These are phyloP conservation scores for Ceryle rudis DNA, from an alignment of 2,797 vertebrate species.

Conservation along the genomic window DNA sequence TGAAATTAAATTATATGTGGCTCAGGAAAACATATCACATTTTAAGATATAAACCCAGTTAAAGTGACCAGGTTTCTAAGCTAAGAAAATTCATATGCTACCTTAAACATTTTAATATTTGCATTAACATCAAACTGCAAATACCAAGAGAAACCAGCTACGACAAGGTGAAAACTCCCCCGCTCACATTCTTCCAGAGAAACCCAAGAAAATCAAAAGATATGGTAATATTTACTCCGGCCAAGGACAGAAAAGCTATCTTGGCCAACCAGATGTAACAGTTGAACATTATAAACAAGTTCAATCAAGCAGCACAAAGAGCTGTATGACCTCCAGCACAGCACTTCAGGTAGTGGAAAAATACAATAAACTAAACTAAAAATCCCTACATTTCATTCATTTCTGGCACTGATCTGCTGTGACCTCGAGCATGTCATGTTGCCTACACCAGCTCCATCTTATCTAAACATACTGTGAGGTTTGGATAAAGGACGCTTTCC, in stretches of 20 bases:
- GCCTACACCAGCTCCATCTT: neutral
- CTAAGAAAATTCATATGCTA: neutral
- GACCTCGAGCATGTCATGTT: neutral
- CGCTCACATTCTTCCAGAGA: neutral
- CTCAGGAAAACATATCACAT: neutral
- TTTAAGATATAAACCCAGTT: neutral
- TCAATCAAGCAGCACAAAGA: neutral
- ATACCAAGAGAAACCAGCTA: neutral
- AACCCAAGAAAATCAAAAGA: neutral
- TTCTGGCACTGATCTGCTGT: neutral
- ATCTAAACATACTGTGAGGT: neutral
- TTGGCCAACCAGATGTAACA: neutral
- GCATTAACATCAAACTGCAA: neutral
- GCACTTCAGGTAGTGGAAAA: neutral
- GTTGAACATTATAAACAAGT: neutral
- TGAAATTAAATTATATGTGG: neutral
- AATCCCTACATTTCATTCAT: neutral
- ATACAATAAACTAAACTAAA: neutral
- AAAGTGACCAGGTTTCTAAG: neutral
- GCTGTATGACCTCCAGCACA: neutral
- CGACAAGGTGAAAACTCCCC: neutral
- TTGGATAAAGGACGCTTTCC: neutral
- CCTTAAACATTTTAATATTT: neutral
- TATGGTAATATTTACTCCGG: neutral
- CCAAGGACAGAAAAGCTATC: neutral